Evolutionary conservation across 2,888 invertebrate genomes (phyloP).

Genomic region (Microctonus hyperodae): DNA sequence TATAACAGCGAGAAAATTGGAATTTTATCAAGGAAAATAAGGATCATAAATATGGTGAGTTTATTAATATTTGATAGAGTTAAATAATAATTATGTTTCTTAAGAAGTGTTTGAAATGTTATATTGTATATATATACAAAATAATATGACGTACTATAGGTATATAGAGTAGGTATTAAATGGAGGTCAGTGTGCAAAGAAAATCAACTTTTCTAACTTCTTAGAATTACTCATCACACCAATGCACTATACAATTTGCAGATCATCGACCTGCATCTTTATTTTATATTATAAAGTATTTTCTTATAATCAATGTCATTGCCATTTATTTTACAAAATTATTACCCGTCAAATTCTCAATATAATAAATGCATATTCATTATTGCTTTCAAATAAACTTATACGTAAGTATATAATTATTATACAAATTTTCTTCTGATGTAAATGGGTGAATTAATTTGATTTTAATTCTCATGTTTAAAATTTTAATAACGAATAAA

Average conservation of each 20-base stretch:
- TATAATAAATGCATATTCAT: neutral
- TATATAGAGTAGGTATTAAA: constrained; percentile 44
- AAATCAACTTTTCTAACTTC: constrained; percentile 45
- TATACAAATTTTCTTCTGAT: no score
- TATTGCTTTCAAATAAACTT: no score
- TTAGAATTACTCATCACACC: constrained; percentile 44
- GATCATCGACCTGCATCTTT: constrained; percentile 50
- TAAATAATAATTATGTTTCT: neutral
- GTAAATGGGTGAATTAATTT: no score
- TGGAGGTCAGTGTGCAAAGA: constrained; percentile 62
- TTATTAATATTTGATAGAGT: no score
- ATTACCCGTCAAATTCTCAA: neutral
- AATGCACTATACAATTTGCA: constrained; percentile 28
- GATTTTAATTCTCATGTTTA: no score
- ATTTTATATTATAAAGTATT: no score
- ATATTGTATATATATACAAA: constrained; percentile 21
- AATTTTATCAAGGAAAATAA: constrained; percentile 17
- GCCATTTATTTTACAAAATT: neutral
- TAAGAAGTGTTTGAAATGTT: neutral
- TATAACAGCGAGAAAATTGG: constrained; percentile 8
- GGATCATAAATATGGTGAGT: constrained; percentile 29
- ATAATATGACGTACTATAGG: constrained; percentile 35
- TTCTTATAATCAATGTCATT: neutral
- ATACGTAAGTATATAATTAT: no score
- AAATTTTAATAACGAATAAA: no score